Percentiles rank a stretch among this genome's conserved stretches.
phyloP scores from a whole-genome alignment of 2,888 invertebrate species.

The Marasmarcha lunaedactyla region DNA sequence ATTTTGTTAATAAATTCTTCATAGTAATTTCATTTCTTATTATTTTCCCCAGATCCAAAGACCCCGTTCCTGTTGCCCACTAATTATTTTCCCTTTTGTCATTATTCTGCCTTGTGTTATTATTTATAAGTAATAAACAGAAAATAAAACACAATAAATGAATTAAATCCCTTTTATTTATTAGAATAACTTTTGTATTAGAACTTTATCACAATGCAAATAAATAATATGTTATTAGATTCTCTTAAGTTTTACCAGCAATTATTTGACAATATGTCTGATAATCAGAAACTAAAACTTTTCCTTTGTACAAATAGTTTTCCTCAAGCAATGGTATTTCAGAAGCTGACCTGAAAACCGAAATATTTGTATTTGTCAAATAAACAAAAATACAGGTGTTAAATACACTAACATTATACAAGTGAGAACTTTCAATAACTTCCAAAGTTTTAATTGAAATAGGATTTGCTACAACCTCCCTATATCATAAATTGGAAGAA shows the following conservation, averaged over 20 bases:
- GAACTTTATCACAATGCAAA: too few relatives aligned
- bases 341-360: constrained; percentile 33
- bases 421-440: too few relatives aligned
- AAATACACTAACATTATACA: too few relatives aligned
- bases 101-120: constrained; percentile 4
- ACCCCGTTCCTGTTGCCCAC: constrained; percentile 35
- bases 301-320: constrained; percentile 50
- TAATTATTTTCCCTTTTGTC: constrained; percentile 2
- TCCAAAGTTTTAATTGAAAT: too few relatives aligned
- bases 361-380: constrained; percentile 6
- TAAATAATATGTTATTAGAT: not conserved
- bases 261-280: constrained; percentile 58
- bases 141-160: constrained; percentile 2
- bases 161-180: not conserved
- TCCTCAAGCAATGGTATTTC: constrained; percentile 43
- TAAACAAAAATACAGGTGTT: too few relatives aligned
- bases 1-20: constrained; percentile 45
- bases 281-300: constrained; percentile 54
- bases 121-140: not conserved
- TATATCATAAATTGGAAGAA: too few relatives aligned
- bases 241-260: constrained; percentile 17
- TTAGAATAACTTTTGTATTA: not conserved
- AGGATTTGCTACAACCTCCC: too few relatives aligned
- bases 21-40: constrained; percentile 29
- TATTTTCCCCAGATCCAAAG: constrained; percentile 57